Percentiles rank a stretch among this genome's conserved stretches.
Conservation (phyloP, 1,140 invertebrate genomes). For the Amphibalanus amphitrite region DNA sequence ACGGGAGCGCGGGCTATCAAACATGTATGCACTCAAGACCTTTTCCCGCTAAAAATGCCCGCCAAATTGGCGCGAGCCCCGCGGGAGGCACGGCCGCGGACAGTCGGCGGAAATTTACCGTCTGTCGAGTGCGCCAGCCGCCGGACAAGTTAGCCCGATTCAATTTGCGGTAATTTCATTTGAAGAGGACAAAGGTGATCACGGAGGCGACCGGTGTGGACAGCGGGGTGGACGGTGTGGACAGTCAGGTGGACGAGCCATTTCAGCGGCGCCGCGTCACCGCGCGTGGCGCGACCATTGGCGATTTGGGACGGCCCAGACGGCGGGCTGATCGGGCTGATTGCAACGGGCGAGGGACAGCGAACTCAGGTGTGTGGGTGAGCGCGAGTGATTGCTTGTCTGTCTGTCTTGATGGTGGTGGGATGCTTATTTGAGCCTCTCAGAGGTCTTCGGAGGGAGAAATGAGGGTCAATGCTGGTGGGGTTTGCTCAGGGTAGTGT, state of each 20-base stretch:
- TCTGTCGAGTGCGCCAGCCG: not conserved
- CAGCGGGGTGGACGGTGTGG: not conserved
- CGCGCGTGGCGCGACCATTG: no score
- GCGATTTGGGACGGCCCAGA: not conserved
- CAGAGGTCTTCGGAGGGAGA: no score
- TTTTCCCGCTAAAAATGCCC: not conserved
- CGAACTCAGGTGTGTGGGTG: no score
- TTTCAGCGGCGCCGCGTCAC: no score
- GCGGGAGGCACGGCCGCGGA: not conserved
- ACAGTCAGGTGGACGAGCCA: no score
- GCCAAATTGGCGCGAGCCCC: not conserved
- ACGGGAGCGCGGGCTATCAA: not conserved
- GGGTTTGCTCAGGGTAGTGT: no score
- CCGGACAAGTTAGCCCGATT: not conserved
- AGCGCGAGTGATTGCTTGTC: no score
- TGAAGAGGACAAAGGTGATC: slow-evolving; percentile 1
- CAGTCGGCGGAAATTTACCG: not conserved
- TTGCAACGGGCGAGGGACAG: not conserved
- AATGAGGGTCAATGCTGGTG: no score
- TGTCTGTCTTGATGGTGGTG: no score
- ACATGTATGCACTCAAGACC: not conserved
- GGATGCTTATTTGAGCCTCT: no score
- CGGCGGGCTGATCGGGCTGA: not conserved
- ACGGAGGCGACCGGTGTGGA: not conserved
- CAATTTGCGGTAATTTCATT: slow-evolving; percentile 1